Conservation (phyloP, 2,797 vertebrate species). For the Dendrocincla fuliginosa region DNA sequence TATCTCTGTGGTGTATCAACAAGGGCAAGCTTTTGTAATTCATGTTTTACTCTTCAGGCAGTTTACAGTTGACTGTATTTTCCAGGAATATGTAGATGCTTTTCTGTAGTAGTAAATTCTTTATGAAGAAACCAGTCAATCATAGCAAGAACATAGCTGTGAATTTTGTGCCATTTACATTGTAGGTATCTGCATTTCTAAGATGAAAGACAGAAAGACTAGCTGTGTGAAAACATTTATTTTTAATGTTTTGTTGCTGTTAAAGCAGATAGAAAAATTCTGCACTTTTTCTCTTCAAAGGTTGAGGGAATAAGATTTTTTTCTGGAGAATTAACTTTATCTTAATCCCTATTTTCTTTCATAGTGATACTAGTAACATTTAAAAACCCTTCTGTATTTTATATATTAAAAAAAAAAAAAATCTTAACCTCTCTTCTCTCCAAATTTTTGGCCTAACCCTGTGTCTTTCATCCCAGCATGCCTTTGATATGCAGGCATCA, state of each 20-base stretch:
- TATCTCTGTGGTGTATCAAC: background rate
- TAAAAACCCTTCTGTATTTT: background rate
- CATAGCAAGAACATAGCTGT: background rate
- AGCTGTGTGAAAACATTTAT: slow-evolving; percentile 17
- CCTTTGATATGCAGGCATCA: background rate
- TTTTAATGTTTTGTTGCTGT: slow-evolving; percentile 30
- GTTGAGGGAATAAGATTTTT: background rate
- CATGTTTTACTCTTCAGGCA: background rate
- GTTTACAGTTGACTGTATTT: background rate
- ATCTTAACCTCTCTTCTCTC: background rate
- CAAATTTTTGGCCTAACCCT: background rate
- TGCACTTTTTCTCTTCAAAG: background rate
- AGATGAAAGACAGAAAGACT: background rate
- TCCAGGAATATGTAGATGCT: background rate
- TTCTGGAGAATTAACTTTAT: background rate
- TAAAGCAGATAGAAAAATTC: background rate
- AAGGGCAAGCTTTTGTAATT: background rate
- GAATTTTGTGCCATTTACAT: slow-evolving; percentile 10
- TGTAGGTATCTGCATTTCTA: background rate
- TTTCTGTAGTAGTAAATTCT: slow-evolving; percentile 7
- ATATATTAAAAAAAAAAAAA: background rate
- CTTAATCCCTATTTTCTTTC: background rate
- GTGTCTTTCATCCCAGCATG: background rate
- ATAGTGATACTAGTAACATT: background rate
- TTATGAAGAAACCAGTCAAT: slow-evolving; percentile 32